phyloP scores from a whole-genome alignment of 2,888 invertebrate genomes.

The Oasisia sp. region DNA sequence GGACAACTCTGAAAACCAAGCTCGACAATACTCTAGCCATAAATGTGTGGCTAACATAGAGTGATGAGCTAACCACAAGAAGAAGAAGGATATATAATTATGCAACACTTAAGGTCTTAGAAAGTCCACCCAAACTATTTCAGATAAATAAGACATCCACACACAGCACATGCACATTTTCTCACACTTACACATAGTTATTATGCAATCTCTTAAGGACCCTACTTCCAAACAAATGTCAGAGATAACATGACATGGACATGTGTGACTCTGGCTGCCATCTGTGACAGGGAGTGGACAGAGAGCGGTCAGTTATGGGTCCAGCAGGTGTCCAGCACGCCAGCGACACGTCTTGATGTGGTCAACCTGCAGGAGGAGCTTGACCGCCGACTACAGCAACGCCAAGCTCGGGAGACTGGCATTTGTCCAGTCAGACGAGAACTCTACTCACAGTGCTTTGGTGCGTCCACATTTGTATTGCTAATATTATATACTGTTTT shows the following conservation, averaged over 20 bases:
- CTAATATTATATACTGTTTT: too few relatives aligned
- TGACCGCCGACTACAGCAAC: slow-evolving; percentile 87
- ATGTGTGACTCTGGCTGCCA: neutral
- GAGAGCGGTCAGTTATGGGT: slow-evolving; percentile 84
- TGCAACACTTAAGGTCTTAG: too few relatives aligned
- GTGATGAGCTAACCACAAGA: too few relatives aligned
- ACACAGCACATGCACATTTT: neutral
- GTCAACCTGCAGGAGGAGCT: slow-evolving; percentile 95
- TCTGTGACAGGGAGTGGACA: slow-evolving; percentile 81
- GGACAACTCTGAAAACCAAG: too few relatives aligned
- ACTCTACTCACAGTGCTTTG: slow-evolving; percentile 93
- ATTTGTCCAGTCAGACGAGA: slow-evolving; percentile 94
- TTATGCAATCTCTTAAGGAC: too few relatives aligned
- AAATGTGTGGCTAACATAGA: too few relatives aligned
- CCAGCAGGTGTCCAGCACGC: slow-evolving; percentile 89
- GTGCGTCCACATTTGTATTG: slow-evolving; percentile 25
- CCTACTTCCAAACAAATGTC: too few relatives aligned
- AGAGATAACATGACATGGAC: neutral
- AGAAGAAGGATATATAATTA: too few relatives aligned
- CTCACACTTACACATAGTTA: neutral
- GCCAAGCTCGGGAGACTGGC: slow-evolving; percentile 95
- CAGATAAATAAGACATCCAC: neutral
- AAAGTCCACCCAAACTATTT: neutral
- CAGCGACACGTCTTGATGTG: slow-evolving; percentile 94
- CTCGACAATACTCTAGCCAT: too few relatives aligned